Evolutionary conservation across 1,140 invertebrate genomes (phyloP), one percentile per base, ranked within the genome.

Genomic region (Ctenoplectra terminalis): DNA sequence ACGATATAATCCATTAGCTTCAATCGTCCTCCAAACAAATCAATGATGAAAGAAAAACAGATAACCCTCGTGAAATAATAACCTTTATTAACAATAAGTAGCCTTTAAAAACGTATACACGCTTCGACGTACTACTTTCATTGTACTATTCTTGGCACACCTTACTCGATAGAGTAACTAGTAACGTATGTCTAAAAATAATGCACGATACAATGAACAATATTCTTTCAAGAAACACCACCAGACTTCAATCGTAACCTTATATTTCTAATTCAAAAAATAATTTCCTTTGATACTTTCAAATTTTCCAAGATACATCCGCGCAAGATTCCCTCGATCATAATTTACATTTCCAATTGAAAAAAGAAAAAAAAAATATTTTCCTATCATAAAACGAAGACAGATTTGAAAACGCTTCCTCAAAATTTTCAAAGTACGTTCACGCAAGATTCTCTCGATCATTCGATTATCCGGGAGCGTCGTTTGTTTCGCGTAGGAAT

Each of bases 61-160:
- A 60, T 46, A 58, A 60, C 26, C 26, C 2, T 34, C 29, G 29
- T 7, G 34, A 46, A 46, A 43, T 46, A 37, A 71, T 13, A 29
- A 71, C 15, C 17, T 29, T 61, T 61, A 31, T 61, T 20, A 61
- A n/a, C n/a, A n/a, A n/a, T n/a, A n/a, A 61, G 23, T 61, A 61
- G 11, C 29, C 17, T 34, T 37, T n/a, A 43, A 72, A 15, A 46
- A 58, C 13, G 29, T n/a, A 1, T 26, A n/a, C n/a, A n/a, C 31
- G 34, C 15, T 37, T 54, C n/a, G 5, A 23, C 17, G 5, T 60
- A 46, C 5, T 5, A 13, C 4, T 1, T 46, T 34, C 23, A 1
- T 61, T 5, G 40, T 11, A 56, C 23, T 13, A 56, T 40, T 52
- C 20, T 71, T 63, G 9, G 61, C 46, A 13, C 46, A 11, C 46